These are phyloP conservation scores for Camponotus vicinus DNA, from an alignment of 1,140 invertebrate species.

Conservation along the genomic window DNA sequence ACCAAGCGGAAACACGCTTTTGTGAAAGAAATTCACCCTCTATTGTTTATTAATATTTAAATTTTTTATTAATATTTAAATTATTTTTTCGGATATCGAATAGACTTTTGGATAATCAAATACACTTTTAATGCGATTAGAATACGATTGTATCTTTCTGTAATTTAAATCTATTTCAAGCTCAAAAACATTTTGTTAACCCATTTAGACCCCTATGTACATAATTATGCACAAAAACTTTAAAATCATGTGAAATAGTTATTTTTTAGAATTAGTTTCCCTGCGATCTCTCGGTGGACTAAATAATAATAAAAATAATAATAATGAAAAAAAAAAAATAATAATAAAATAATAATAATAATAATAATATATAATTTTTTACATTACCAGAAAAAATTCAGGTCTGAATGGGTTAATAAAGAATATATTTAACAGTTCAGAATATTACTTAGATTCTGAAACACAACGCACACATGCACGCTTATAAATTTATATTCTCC, in stretches of 20 bases:
- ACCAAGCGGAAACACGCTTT: background rate
- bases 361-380: too few species aligned
- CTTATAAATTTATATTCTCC: constrained; percentile 17
- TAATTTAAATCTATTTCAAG: background rate
- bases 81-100: background rate
- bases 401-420: background rate
- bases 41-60: background rate
- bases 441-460: background rate
- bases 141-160: background rate
- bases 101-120: background rate
- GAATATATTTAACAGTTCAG: background rate
- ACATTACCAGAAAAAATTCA: too few species aligned
- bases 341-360: too few species aligned
- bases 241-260: too few species aligned
- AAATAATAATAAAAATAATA: too few species aligned
- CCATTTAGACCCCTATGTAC: too few species aligned
- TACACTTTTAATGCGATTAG: background rate
- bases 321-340: too few species aligned
- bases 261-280: too few species aligned
- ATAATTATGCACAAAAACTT: too few species aligned
- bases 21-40: background rate
- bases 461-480: too few species aligned
- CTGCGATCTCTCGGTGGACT: too few species aligned
- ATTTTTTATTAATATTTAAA: background rate
- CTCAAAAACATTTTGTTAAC: background rate